These are phyloP conservation scores for Melolontha melolontha DNA, from an alignment of 2,888 invertebrate genomes.

Conservation along the genomic window DNA sequence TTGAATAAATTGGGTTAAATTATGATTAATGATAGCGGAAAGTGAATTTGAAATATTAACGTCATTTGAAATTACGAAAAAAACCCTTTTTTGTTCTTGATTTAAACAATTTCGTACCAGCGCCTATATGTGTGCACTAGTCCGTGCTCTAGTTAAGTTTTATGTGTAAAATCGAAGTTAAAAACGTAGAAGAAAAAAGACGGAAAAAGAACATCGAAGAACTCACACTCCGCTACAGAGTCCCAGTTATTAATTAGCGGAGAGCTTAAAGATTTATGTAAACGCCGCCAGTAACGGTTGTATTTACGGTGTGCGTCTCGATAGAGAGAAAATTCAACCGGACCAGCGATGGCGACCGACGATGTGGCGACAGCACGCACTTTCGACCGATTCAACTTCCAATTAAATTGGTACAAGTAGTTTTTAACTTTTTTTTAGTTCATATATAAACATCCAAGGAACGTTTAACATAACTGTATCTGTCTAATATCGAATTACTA, in stretches of 20 bases:
- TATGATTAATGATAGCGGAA: too few species aligned
- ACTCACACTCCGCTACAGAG: constrained; percentile 14
- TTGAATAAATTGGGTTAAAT: too few species aligned
- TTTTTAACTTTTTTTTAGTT: constrained; percentile 22
- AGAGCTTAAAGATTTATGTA: constrained; percentile 31
- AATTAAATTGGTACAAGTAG: constrained; percentile 33
- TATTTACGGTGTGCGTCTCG: constrained; percentile 35
- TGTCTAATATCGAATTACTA: constrained; percentile 28
- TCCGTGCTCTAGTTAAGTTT: neutral
- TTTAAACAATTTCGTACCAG: neutral
- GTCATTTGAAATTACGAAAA: too few species aligned
- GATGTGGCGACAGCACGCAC: constrained; percentile 30
- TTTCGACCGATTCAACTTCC: constrained; percentile 31
- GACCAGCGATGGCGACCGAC: constrained; percentile 32
- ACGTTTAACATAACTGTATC: constrained; percentile 33
- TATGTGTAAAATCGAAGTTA: neutral
- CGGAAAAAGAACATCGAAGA: neutral
- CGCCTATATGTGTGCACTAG: neutral
- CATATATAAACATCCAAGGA: constrained; percentile 5
- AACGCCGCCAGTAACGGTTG: constrained; percentile 34
- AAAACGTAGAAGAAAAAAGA: neutral
- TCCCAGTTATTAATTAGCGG: constrained; percentile 36
- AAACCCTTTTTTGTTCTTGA: too few species aligned
- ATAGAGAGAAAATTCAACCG: constrained; percentile 8
- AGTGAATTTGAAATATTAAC: too few species aligned